Conservation (phyloP, 2,113 vertebrate genomes). For the Chlamydotis undulata region DNA sequence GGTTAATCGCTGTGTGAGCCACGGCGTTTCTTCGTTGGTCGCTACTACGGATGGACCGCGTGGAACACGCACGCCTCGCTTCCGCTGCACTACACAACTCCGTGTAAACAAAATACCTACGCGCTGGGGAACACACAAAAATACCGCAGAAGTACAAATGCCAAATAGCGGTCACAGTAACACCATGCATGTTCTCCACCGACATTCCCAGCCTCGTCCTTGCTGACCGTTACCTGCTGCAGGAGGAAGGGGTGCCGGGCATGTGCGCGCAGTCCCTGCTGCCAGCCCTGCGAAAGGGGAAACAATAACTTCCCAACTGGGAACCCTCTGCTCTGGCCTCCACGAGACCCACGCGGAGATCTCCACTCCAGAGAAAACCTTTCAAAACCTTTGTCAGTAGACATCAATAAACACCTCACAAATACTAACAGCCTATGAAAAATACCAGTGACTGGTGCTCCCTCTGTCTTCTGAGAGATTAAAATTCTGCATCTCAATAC, state of each 20-base stretch:
- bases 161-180: background rate
- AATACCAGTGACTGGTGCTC: background rate
- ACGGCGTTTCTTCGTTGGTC: background rate
- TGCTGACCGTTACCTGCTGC: background rate
- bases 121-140: fast-evolving
- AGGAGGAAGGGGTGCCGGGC: background rate
- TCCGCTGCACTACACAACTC: background rate
- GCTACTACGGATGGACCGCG: fast-evolving
- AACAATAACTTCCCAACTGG: conserved; percentile 8
- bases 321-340: background rate
- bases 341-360: background rate
- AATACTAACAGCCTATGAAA: background rate
- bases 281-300: background rate
- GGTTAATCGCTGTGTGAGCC: background rate
- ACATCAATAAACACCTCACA: background rate
- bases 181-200: background rate
- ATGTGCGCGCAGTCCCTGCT: background rate
- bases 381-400: background rate
- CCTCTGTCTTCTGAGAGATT: conserved; percentile 15
- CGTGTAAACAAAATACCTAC: fast-evolving
- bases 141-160: fast-evolving
- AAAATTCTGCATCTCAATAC: conserved; percentile 2
- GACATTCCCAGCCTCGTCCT: background rate
- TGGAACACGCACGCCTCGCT: fast-evolving
- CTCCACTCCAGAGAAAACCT: background rate